Percentiles rank a stretch among this genome's conserved stretches.
Conservation (phyloP, 1,140 invertebrate species). For the Coelopa frigida region DNA sequence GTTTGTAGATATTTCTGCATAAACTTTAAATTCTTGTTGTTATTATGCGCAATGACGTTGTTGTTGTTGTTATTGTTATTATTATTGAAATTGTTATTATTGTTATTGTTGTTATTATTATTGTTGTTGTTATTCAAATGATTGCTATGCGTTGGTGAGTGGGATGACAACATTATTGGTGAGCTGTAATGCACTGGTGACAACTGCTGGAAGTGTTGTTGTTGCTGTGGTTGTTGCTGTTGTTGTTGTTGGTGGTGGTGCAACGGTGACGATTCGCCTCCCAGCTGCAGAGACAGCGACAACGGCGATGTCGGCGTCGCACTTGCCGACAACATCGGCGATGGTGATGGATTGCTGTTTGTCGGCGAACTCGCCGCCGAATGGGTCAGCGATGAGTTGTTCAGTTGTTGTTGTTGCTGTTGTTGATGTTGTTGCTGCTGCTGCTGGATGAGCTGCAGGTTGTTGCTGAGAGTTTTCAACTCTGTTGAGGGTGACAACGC, state of each 20-base stretch:
- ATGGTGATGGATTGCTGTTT: constrained; percentile 7
- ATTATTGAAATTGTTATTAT: constrained; percentile 33
- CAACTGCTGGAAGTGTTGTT: constrained; percentile 10
- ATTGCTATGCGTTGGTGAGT: constrained; percentile 6
- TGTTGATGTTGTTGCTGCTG: constrained; percentile 14
- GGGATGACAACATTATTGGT: constrained; percentile 12
- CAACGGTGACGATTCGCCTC: constrained; percentile 2
- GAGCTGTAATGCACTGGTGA: constrained; percentile 10
- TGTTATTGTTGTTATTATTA: constrained; percentile 23
- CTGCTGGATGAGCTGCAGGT: background rate
- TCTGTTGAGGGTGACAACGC: no score
- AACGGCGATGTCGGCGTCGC: constrained; percentile 8
- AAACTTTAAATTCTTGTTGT: constrained; percentile 36
- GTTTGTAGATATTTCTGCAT: constrained; percentile 40
- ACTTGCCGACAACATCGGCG: background rate
- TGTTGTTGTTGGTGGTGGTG: constrained; percentile 21
- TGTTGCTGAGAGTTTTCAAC: no score
- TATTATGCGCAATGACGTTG: constrained; percentile 27
- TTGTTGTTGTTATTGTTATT: constrained; percentile 25
- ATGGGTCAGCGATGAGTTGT: constrained; percentile 11
- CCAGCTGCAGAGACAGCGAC: constrained; percentile 9
- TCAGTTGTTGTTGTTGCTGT: constrained; percentile 16
- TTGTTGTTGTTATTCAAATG: constrained; percentile 21
- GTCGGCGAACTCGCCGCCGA: constrained; percentile 11
- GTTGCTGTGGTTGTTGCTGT: constrained; percentile 26